These are phyloP conservation scores for Hucho hucho DNA, from an alignment of 2,113 vertebrate genomes.

Conservation along the genomic window DNA sequence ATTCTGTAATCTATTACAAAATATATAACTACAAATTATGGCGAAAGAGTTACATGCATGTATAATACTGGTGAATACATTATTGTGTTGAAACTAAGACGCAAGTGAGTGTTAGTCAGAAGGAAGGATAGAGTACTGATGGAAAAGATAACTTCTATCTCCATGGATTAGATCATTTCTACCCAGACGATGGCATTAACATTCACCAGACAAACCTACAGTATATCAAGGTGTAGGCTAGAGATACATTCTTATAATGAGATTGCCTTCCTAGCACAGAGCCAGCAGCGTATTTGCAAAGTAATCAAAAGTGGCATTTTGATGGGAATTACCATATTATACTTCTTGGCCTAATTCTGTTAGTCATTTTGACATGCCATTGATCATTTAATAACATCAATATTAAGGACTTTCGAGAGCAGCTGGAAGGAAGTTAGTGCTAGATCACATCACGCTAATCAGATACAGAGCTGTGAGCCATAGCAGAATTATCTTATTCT, in stretches of 20 bases:
- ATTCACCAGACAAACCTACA: slow-evolving; percentile 3
- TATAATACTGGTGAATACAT: too few relatives aligned
- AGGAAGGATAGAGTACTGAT: too few relatives aligned
- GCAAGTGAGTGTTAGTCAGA: not conserved
- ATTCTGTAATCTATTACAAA: too few relatives aligned
- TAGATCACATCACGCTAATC: slow-evolving; percentile 21
- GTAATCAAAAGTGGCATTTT: slow-evolving; percentile 47
- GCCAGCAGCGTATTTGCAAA: slow-evolving; percentile 29
- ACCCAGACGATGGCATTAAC: not conserved
- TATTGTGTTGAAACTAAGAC: not conserved
- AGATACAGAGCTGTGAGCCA: slow-evolving; percentile 6
- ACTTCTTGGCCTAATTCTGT: slow-evolving; percentile 42
- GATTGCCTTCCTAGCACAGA: slow-evolving; percentile 5
- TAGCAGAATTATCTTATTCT: not conserved
- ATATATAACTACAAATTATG: too few relatives aligned
- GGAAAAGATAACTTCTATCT: not conserved
- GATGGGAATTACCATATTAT: slow-evolving; percentile 46
- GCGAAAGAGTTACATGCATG: too few relatives aligned
- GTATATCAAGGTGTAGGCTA: not conserved
- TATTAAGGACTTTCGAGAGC: slow-evolving; percentile 27
- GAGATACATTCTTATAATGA: slow-evolving; percentile 28
- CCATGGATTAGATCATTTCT: not conserved
- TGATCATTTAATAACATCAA: slow-evolving; percentile 48
- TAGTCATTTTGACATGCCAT: slow-evolving; percentile 42
- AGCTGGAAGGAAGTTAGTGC: slow-evolving; percentile 9